Base-by-base conservation (phyloP, 1,140 invertebrate genomes). In the Latrodectus geometricus region DNA sequence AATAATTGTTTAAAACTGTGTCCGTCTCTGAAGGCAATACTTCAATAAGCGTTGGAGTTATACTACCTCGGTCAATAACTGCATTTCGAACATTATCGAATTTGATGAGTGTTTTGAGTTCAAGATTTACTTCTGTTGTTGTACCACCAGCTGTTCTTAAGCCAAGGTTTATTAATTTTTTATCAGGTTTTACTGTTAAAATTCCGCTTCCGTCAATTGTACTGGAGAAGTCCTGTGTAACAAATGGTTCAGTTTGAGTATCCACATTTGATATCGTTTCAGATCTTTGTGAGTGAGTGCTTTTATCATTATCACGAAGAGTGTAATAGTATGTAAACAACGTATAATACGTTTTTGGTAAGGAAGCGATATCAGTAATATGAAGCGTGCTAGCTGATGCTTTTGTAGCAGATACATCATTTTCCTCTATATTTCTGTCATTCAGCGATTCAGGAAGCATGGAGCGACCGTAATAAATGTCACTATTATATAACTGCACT, bases 51-150 rank as follows among this genome's bases (percentile, higher is more conserved):
- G 76, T 66, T 21, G 86, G 75, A 15, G 78, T 73, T 8, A 86
- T 87, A 21, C 72, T 48, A 12, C 49, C 48, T 12, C 81, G 70
- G 95, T 92, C 89, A 89, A 92, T 87, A 89, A 91, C 73, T 14
- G 70, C 88, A 84, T 89, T 89, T 17, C 48, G 69, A 0, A 89
- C 20, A 17, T 88, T 85, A 48, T 89, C 89, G 50, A 90, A 88
- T 52, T 90, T 88, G 9, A 91, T 75, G 9, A 90, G 74, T 15
- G 89, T 90, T 20, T 89, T 89, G 2, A 91, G 89, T n/a, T 89
- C 89, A 9, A 91, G 84, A 88, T 91, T 91, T 5, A 91, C 89
- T 78, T 90, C 88, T 7, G 90, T 90, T 9, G 90, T 91, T 23
- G 89, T 84, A 9, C 89, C 89, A 17, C 88, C 82, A 50, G 87